These are phyloP conservation scores for Drosophila greeni DNA, from an alignment of 2,888 invertebrate genomes.

Conservation along the genomic window DNA sequence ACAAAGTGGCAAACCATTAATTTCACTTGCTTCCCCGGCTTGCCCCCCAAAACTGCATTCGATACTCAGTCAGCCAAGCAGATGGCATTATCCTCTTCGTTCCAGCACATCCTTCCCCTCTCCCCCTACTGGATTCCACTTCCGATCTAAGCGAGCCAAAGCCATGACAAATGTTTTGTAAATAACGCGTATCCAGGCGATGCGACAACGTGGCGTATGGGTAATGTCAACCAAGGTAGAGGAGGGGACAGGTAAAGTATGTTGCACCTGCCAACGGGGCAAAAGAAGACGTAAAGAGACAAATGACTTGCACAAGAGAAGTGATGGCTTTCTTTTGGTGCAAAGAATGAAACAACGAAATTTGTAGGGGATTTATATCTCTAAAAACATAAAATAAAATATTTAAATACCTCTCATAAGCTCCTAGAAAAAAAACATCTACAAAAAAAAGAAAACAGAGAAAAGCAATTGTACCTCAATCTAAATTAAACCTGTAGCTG, in stretches of 20 bases:
- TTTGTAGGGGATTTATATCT: neutral
- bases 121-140: slow-evolving; percentile 2
- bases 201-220: slow-evolving; percentile 54
- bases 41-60: slow-evolving; percentile 10
- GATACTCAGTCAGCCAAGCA: slow-evolving; percentile 18
- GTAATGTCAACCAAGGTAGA: slow-evolving; percentile 34
- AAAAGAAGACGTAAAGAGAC: slow-evolving; percentile 35
- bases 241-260: slow-evolving; percentile 65
- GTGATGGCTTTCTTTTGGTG: slow-evolving; percentile 28
- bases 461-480: slow-evolving; percentile 16
- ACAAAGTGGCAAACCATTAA: slow-evolving; percentile 29
- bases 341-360: neutral
- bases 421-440: no score
- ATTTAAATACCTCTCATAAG: neutral
- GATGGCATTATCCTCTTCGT: slow-evolving; percentile 17
- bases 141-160: slow-evolving; percentile 47
- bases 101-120: slow-evolving; percentile 5
- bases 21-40: neutral
- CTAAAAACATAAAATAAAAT: neutral
- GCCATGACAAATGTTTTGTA: slow-evolving; percentile 69
- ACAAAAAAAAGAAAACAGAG: neutral
- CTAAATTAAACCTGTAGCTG: slow-evolving; percentile 18
- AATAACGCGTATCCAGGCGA: slow-evolving; percentile 64
- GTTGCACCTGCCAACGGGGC: slow-evolving; percentile 41
- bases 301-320: slow-evolving; percentile 14